Evolutionary conservation across 2,113 vertebrate genomes (phyloP).

Genomic region (Kryptolebias marmoratus): DNA sequence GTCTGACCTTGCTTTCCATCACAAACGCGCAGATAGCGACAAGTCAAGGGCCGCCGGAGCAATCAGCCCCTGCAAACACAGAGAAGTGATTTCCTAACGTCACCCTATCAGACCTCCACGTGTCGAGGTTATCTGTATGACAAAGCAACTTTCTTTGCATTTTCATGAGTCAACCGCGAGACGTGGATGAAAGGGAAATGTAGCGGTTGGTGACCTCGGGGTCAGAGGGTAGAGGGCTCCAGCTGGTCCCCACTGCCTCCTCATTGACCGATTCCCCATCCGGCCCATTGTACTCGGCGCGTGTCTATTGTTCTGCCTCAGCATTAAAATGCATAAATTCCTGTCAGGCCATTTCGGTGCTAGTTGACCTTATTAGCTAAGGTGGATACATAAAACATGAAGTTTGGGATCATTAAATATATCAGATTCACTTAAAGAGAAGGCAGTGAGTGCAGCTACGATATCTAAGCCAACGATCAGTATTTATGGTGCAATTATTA

Average conservation of each 20-base stretch:
- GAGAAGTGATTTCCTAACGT: conserved; percentile 66
- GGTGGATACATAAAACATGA: conserved; percentile 78
- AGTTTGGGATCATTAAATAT: conserved; percentile 62
- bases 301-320: conserved; percentile 75
- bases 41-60: conserved; percentile 37
- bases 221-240: conserved; percentile 78
- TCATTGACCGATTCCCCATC: conserved; percentile 75
- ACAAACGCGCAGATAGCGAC: conserved; percentile 47
- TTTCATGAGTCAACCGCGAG: conserved; percentile 73
- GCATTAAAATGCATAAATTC: conserved; percentile 77
- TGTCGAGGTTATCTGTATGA: conserved; percentile 72
- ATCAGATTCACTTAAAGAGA: conserved; percentile 44
- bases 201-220: conserved; percentile 77
- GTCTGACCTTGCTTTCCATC: conserved; percentile 68
- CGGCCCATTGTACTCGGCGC: conserved; percentile 73
- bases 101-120: conserved; percentile 67
- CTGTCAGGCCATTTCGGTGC: conserved; percentile 69
- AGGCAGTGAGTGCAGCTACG: background rate
- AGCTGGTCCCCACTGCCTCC: conserved; percentile 78
- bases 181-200: conserved; percentile 62
- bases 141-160: conserved; percentile 76
- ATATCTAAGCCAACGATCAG: conserved; percentile 28
- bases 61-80: conserved; percentile 42
- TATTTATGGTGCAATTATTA: conserved; percentile 39
- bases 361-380: conserved; percentile 78